Base-by-base conservation (phyloP, 2,797 vertebrate genomes). In the Cichlasoma orientale region DNA sequence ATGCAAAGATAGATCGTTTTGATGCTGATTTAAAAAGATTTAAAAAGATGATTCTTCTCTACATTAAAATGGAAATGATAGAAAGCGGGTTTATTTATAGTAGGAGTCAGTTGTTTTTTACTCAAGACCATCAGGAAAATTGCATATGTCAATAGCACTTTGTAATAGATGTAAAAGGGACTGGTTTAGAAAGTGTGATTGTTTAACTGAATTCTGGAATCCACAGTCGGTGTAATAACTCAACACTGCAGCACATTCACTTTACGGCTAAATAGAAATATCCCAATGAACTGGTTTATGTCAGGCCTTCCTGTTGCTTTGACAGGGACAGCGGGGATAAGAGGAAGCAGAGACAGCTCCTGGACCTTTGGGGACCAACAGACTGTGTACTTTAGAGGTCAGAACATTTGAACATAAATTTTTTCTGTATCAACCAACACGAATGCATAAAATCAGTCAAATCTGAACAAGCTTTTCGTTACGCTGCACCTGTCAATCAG, bases 331-430 rank as follows among this genome's bases (percentile, higher is more conserved):
- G 13, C 21, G 47, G 4, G 14, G 11, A 44, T 56, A 61, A 5
- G 82, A 85, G 27, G 83, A 86, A 86, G 85, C 82, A 38, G 56
- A 83, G 72, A 54, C 72, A 31, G 63, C 4, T 10, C 8, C 44
- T 75, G 74, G 73, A 80, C 84, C 79, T 82, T 75, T 84, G 29
- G 80, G 80, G 71, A 81, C 75, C 68, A 31, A 75, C 55, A 56
- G 55, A 56, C 52, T 80, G 75, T 74, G 83, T 58, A 83, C 71
- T 78, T 79, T 85, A 71, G 71, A 82, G 81, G 91, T 91, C 83
- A 82, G 77, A 87, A 81, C 86, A 82, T 85, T 91, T 86, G 91
- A 82, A 91, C 79, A 70, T 88, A 84, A 92, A 92, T 63, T 68
- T 36, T 85, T 74, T 91, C 82, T 14, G 36, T 66, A 84, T 89